These are phyloP conservation scores for Gallinago nigripennis DNA, from an alignment of 2,797 vertebrate species.

Conservation along the genomic window DNA sequence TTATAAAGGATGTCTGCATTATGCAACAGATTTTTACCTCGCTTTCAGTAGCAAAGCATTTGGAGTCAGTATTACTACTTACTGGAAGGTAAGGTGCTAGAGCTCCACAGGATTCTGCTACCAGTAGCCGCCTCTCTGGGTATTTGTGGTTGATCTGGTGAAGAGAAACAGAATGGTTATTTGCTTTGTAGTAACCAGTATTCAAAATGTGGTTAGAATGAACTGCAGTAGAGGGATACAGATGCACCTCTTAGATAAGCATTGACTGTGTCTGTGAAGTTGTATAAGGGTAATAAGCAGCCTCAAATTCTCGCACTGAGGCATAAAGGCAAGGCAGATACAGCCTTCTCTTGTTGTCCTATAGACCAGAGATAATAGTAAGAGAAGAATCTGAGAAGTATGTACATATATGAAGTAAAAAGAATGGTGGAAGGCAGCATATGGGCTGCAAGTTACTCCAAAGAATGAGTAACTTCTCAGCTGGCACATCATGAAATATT, in stretches of 20 bases:
- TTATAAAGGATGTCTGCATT: neutral
- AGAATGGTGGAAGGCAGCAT: accelerated
- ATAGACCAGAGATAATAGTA: neutral
- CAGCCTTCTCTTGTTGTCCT: neutral
- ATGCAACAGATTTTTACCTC: neutral
- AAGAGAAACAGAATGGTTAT: neutral
- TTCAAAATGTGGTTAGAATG: neutral
- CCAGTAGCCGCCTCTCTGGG: conserved; percentile 94
- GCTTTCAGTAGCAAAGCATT: neutral
- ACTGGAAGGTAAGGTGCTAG: conserved; percentile 97
- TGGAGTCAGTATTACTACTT: conserved; percentile 68
- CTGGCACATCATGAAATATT: neutral
- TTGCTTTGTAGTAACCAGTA: neutral
- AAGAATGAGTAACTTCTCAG: neutral
- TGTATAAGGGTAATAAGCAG: neutral
- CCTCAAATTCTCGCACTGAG: neutral
- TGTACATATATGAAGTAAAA: accelerated
- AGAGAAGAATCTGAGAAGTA: neutral
- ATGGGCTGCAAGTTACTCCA: neutral
- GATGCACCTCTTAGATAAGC: neutral
- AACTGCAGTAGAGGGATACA: accelerated
- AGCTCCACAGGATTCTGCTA: conserved; percentile 97
- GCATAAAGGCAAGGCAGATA: neutral
- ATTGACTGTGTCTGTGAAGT: neutral
- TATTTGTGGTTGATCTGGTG: conserved; percentile 98